phyloP scores from a whole-genome alignment of 2,888 invertebrate genomes.

The Drosophila austrosaltans region DNA sequence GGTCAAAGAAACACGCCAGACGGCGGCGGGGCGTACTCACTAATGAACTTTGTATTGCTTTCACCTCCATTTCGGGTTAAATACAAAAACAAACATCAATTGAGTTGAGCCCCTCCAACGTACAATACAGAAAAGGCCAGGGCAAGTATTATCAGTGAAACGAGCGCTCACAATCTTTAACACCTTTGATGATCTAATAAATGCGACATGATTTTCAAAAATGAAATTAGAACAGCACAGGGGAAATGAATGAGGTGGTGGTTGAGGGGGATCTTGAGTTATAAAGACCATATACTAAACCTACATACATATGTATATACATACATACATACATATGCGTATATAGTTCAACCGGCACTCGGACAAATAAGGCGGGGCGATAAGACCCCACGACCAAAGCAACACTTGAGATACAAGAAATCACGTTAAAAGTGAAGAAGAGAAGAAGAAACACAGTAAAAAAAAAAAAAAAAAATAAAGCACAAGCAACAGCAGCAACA shows the following conservation, averaged over 20 bases:
- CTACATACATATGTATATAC: slow-evolving; percentile 31
- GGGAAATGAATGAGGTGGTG: neutral
- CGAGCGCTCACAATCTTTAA: slow-evolving; percentile 70
- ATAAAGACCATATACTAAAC: slow-evolving; percentile 44
- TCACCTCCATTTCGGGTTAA: slow-evolving; percentile 52
- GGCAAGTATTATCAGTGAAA: slow-evolving; percentile 73
- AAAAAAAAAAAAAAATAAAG: slow-evolving; percentile 4
- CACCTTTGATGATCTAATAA: slow-evolving; percentile 77
- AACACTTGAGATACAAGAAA: slow-evolving; percentile 76
- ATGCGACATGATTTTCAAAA: slow-evolving; percentile 77
- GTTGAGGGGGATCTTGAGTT: slow-evolving; percentile 16
- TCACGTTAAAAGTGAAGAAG: slow-evolving; percentile 63
- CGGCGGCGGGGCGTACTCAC: slow-evolving; percentile 19
- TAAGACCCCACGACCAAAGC: slow-evolving; percentile 64
- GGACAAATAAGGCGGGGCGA: slow-evolving; percentile 70
- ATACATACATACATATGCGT: slow-evolving; percentile 32
- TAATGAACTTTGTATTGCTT: slow-evolving; percentile 73
- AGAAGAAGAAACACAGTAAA: slow-evolving; percentile 31
- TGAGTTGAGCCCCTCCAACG: slow-evolving; percentile 29
- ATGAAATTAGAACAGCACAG: slow-evolving; percentile 35
- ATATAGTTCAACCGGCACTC: slow-evolving; percentile 74
- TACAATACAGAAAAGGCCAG: slow-evolving; percentile 45
- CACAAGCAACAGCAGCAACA: neutral
- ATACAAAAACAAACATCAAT: slow-evolving; percentile 39
- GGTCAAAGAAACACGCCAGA: slow-evolving; percentile 25